Conservation (phyloP, 2,797 vertebrate species). For the Pogoniulus pusillus region DNA sequence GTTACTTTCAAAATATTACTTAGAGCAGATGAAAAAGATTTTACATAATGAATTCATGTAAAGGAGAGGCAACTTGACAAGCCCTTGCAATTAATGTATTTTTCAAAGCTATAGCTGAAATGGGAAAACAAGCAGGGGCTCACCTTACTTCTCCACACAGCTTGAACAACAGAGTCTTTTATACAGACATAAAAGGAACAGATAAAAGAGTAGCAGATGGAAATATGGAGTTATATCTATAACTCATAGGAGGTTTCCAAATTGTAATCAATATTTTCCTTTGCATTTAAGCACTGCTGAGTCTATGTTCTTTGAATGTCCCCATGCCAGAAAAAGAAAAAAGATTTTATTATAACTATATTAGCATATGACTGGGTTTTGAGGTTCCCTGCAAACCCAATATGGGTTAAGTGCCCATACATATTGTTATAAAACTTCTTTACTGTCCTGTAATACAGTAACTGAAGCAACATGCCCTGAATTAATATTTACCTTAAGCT, state of each 20-base stretch:
- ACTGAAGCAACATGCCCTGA: background rate
- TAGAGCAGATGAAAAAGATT: background rate
- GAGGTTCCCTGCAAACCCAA: background rate
- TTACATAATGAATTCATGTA: background rate
- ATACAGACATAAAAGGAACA: background rate
- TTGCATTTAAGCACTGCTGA: constrained; percentile 17
- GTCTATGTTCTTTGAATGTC: background rate
- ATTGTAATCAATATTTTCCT: constrained; percentile 27
- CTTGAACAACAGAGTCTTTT: background rate
- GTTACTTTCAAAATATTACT: background rate
- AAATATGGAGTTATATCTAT: constrained; percentile 15
- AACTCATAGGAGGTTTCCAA: constrained; percentile 28
- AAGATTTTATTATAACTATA: background rate
- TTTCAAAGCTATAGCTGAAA: background rate
- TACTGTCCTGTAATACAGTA: background rate
- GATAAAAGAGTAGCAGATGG: constrained; percentile 43
- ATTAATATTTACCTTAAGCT: background rate
- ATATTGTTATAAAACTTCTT: background rate
- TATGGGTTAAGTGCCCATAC: background rate
- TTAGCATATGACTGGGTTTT: background rate
- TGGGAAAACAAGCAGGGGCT: background rate
- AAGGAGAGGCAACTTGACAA: background rate
- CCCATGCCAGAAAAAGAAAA: background rate
- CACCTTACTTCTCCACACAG: background rate
- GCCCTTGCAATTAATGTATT: background rate